phyloP scores from a whole-genome alignment of 2,797 vertebrate genomes.

The Poecilia velifera region DNA sequence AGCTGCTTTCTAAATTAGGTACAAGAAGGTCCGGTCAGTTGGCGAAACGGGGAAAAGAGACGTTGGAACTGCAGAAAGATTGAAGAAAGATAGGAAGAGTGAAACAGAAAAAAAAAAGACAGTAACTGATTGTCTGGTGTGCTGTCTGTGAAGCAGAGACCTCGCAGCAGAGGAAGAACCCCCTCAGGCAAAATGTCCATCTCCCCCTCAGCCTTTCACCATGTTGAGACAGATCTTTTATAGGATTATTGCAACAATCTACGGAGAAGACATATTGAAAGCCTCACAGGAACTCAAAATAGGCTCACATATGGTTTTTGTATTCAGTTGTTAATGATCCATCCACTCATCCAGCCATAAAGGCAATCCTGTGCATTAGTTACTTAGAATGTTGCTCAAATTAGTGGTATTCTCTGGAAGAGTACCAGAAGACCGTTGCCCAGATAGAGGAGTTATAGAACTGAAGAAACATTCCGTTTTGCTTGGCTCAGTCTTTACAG shows the following conservation, averaged over 20 bases:
- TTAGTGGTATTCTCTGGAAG: not conserved
- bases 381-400: not conserved
- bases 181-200: constrained; percentile 50
- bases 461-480: not conserved
- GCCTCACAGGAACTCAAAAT: constrained; percentile 42
- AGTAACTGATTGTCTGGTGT: constrained; percentile 64
- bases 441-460: not conserved
- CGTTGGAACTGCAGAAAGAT: constrained; percentile 26
- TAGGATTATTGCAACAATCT: constrained; percentile 61
- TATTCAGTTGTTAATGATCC: constrained; percentile 22
- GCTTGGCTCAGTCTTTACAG: not conserved
- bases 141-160: constrained; percentile 61
- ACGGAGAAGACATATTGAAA: constrained; percentile 36
- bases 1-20: constrained; percentile 62
- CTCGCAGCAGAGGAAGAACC: constrained; percentile 48
- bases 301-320: constrained; percentile 38
- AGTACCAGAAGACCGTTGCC: not conserved
- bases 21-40: constrained; percentile 49
- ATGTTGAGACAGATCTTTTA: constrained; percentile 57
- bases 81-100: constrained; percentile 32
- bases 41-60: constrained; percentile 41
- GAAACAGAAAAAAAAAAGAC: constrained; percentile 22
- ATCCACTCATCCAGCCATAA: constrained; percentile 13
- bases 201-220: constrained; percentile 59
- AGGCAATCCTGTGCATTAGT: constrained; percentile 18